Evolutionary conservation across 2,888 invertebrate genomes (phyloP), one percentile per base, ranked within the genome.

Genomic region (Stenurella melanura): DNA sequence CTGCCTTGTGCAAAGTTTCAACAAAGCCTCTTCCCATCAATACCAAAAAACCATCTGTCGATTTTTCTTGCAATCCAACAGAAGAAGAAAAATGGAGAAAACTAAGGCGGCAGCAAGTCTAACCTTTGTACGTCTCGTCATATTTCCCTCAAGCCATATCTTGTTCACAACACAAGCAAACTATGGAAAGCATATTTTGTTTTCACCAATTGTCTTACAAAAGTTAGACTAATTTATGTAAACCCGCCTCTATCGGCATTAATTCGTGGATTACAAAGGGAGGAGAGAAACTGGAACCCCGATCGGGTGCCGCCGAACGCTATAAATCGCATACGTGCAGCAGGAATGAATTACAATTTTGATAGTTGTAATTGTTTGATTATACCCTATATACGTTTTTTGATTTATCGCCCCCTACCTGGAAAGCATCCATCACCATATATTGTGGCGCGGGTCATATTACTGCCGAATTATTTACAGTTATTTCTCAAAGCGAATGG

Each of bases 361-460:
- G 86, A 86, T 86, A 83, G 86, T 84, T 85, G 84, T 87, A 87
- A 88, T 88, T 87, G 86, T 87, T 87, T 87, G 86, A 85, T 86
- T 85, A 86, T 86, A 84, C 84, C 82, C 82, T 84, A 84, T 84
- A 82, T 83, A 84, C 83, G 84, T 68, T 73, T 26, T 76, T 73
- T 76, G 69, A 76, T 76, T 73, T 73, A 76, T 71, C 42, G 17
- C 70, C 21, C 0, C 21, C 21, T 54, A 67, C 50, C 67, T 21
- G 54, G 50, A n/a, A 68, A 17, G 34, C 56, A 68, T 68, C n/a
- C 68, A 57, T 68, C 57, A 57, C 12, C 4, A 42, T 42, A 42
- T 12, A 2, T 42, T 57, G 57, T 18, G 57, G 57, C 18, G 15
- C 11, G 17, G 18, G 18, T 15, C 17, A 11, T 57, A 57, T 15